Percentiles rank a stretch among this genome's conserved stretches.
Evolutionary conservation across 2,113 vertebrate genomes (phyloP).

Genomic region (Rhinolophus ferrumequinum): DNA sequence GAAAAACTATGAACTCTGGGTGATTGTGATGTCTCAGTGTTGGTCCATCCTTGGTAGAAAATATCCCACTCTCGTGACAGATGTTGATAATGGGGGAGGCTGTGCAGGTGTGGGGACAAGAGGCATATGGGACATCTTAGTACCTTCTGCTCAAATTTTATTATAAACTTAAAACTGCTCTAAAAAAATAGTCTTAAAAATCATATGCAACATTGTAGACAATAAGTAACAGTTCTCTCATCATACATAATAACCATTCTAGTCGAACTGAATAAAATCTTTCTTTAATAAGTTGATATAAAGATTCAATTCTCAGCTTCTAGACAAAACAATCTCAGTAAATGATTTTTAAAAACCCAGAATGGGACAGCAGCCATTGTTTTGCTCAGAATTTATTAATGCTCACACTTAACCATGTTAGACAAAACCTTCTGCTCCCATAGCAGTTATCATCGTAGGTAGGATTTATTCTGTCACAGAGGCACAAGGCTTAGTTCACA

Average conservation of each 20-base stretch:
- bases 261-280: background rate
- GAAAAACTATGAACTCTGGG: background rate
- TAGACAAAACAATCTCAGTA: background rate
- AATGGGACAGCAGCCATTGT: conserved; percentile 20
- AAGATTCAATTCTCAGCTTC: conserved; percentile 4
- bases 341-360: background rate
- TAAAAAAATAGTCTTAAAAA: background rate
- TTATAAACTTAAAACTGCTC: background rate
- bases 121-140: background rate
- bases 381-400: conserved; percentile 38
- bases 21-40: no score
- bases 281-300: conserved; percentile 38
- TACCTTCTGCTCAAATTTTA: background rate
- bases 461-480: background rate
- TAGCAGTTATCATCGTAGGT: background rate
- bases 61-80: background rate
- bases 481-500: background rate
- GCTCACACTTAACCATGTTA: background rate
- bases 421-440: conserved; percentile 13
- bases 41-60: background rate
- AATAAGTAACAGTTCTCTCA: background rate
- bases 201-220: background rate
- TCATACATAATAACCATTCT: background rate
- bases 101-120: background rate
- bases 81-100: background rate